Percentiles rank a stretch among this genome's conserved stretches.
phyloP scores from a whole-genome alignment of 1,140 invertebrate genomes.

The Lethrus apterus region DNA sequence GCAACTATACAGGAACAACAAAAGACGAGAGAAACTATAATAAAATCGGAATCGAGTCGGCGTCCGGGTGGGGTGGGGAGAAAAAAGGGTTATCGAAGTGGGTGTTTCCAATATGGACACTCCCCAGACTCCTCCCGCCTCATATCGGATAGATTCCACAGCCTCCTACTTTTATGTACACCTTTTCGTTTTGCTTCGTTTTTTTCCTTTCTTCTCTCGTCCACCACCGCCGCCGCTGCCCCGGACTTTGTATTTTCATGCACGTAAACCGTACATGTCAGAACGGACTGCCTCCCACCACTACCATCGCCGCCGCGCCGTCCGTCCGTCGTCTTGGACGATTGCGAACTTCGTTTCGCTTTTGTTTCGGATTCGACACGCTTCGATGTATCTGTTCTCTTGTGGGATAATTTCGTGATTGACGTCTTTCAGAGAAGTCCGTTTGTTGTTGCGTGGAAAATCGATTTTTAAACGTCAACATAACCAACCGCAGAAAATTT shows the following conservation, averaged over 20 bases:
- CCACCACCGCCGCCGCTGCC: not conserved
- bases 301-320: slow-evolving; percentile 1
- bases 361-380: not conserved
- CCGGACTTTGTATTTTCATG: too few species aligned
- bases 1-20: too few species aligned
- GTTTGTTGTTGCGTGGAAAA: too few species aligned
- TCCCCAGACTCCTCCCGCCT: slow-evolving; percentile 28
- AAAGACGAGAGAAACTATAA: too few species aligned
- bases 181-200: slow-evolving; percentile 11
- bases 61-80: slow-evolving; percentile 17
- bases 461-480: too few species aligned
- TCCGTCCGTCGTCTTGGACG: not conserved
- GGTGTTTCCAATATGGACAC: slow-evolving; percentile 29
- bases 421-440: too few species aligned
- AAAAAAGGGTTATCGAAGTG: slow-evolving; percentile 34
- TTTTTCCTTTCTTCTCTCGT: slow-evolving; percentile 6
- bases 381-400: too few species aligned
- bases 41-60: too few species aligned
- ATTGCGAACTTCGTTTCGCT: slow-evolving; percentile 1
- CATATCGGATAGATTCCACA: slow-evolving; percentile 28
- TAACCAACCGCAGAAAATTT: too few species aligned
- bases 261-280: too few species aligned
- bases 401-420: too few species aligned
- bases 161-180: slow-evolving; percentile 28
- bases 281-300: not conserved